These are phyloP conservation scores for Ceratosolen fusciceps DNA, from an alignment of 1,140 invertebrate species.

Conservation along the genomic window DNA sequence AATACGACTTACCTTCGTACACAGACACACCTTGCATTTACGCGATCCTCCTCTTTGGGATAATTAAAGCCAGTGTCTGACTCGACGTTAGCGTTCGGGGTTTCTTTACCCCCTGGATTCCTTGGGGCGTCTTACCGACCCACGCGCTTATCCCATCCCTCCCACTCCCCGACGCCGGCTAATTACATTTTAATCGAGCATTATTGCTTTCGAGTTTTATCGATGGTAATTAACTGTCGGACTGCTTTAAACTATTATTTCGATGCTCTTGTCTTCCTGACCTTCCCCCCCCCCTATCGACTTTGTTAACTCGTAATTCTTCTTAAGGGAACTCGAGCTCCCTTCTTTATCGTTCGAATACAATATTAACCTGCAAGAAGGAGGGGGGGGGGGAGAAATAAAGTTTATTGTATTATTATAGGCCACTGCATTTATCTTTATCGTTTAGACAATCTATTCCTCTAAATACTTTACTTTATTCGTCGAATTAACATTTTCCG, in stretches of 20 bases:
- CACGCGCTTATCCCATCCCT: too few species aligned
- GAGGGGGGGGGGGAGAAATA: too few species aligned
- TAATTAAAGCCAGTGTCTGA: constrained; percentile 9
- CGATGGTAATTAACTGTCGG: neutral
- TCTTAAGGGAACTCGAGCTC: too few species aligned
- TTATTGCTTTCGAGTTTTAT: constrained; percentile 11
- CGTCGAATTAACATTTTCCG: too few species aligned
- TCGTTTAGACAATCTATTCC: too few species aligned
- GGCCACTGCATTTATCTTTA: too few species aligned
- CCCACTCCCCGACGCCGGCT: neutral
- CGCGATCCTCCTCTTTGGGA: neutral
- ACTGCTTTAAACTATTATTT: neutral
- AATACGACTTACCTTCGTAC: neutral
- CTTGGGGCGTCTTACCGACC: neutral
- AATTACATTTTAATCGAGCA: constrained; percentile 34
- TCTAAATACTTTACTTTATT: too few species aligned
- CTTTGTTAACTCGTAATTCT: neutral
- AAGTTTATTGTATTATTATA: too few species aligned
- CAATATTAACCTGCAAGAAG: too few species aligned
- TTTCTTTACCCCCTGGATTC: neutral
- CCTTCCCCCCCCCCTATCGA: neutral
- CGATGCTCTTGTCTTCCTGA: too few species aligned
- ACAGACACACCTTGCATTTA: constrained; percentile 15
- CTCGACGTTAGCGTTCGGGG: neutral
- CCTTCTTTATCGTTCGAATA: too few species aligned